Evolutionary conservation across 1,140 invertebrate genomes (phyloP).

Genomic region (Zaprionus capensis): DNA sequence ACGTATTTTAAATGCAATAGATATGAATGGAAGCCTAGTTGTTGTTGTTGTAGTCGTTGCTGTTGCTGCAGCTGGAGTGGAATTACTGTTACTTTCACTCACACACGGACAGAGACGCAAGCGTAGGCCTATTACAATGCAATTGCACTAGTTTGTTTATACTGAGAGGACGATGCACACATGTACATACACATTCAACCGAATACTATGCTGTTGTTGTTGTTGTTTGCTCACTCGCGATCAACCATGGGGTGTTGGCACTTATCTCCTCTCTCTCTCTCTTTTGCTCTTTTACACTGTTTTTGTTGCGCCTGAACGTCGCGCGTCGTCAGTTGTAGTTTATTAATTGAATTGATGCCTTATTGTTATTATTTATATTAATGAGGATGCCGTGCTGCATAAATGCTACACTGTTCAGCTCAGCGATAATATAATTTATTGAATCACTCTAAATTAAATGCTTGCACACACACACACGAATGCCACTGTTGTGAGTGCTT

Average conservation of each 20-base stretch:
- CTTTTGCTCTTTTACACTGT: slow-evolving; percentile 32
- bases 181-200: slow-evolving; percentile 7
- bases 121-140: slow-evolving; percentile 51
- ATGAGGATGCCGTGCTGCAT: slow-evolving; percentile 22
- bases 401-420: slow-evolving; percentile 16
- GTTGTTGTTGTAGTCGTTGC: slow-evolving; percentile 26
- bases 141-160: slow-evolving; percentile 68
- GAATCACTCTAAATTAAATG: slow-evolving; percentile 65
- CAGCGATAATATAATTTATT: slow-evolving; percentile 32
- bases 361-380: slow-evolving; percentile 41
- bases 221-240: slow-evolving; percentile 64
- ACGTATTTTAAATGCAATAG: slow-evolving; percentile 63
- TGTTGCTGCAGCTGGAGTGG: slow-evolving; percentile 9
- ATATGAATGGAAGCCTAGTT: slow-evolving; percentile 70
- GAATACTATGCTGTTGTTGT: slow-evolving; percentile 32
- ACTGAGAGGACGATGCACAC: slow-evolving; percentile 39
- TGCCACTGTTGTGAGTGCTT: slow-evolving; percentile 47
- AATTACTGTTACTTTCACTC: slow-evolving; percentile 75
- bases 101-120: slow-evolving; percentile 28
- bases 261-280: slow-evolving; percentile 59
- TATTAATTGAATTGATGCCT: slow-evolving; percentile 36
- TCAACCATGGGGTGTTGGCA: slow-evolving; percentile 75
- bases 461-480: slow-evolving; percentile 42
- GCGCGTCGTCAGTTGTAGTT: slow-evolving; percentile 50
- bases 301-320: slow-evolving; percentile 31